phyloP scores from a whole-genome alignment of 2,888 invertebrate species.

The Hemithea aestivaria region DNA sequence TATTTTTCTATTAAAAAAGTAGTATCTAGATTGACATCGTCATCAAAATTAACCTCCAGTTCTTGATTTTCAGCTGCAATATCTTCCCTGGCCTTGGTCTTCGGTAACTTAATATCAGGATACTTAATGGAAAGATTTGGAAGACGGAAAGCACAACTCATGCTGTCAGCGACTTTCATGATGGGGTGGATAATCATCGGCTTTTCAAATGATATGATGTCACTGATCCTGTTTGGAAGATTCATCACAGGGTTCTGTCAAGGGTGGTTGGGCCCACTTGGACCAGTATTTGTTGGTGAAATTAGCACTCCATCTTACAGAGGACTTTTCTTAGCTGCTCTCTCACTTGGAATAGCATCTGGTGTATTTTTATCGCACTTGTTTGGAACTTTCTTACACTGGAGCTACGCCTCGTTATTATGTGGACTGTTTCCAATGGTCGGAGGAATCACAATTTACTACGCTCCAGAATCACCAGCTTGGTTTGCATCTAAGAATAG shows the following conservation, averaged over 20 bases:
- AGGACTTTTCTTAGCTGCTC: constrained; percentile 80
- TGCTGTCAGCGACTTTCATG: constrained; percentile 73
- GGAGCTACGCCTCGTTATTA: constrained; percentile 78
- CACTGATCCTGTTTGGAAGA: constrained; percentile 73
- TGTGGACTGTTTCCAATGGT: constrained; percentile 75
- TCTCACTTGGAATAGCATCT: constrained; percentile 80
- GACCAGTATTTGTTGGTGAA: constrained; percentile 80
- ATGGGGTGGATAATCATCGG: constrained; percentile 80
- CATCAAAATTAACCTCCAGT: constrained; percentile 1
- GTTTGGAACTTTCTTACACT: constrained; percentile 81
- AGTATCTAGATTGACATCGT: not conserved
- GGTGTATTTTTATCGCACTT: constrained; percentile 83
- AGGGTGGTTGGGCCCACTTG: constrained; percentile 78
- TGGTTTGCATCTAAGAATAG: constrained; percentile 82
- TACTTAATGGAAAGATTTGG: constrained; percentile 80
- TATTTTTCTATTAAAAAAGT: not conserved
- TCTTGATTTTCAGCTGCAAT: constrained; percentile 76
- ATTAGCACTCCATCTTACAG: constrained; percentile 80
- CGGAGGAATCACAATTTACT: constrained; percentile 73
- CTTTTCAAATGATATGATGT: constrained; percentile 63
- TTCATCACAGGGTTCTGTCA: constrained; percentile 78
- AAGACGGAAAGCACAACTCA: constrained; percentile 73
- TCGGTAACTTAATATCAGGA: constrained; percentile 81
- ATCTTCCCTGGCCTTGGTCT: constrained; percentile 79
- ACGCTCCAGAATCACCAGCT: constrained; percentile 83